Evolutionary conservation across 2,888 invertebrate species (phyloP), one percentile per base, ranked within the genome.

Genomic region (Hemistola chrysoprasaria): DNA sequence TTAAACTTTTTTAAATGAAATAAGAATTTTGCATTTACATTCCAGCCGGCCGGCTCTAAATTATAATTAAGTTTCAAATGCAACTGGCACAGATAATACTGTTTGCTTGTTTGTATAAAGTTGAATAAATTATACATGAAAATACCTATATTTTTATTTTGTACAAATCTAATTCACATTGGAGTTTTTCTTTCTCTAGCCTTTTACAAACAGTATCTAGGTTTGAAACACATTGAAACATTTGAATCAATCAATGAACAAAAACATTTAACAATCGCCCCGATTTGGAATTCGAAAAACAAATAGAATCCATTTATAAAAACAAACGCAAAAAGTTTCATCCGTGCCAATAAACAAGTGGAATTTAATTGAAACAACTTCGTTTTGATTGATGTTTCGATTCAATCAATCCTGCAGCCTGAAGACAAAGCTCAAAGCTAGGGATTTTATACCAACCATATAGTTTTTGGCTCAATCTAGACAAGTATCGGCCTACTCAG

Each of bases 1-100:
- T 85, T 84, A 83, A 85, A 87, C 66, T 80, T 81, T 79, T 76
- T 66, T 58, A 65, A 71, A 67, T 64, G 62, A 76, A 80, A 78
- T 76, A 78, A 74, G 71, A 70, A 73, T 73, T 71, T 73, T 54
- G 56, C 62, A 67, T 71, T 74, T 61, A 46, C 56, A 61, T 63
- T 55, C 47, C 43, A 46, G 59, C 60, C 59, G 26, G 45, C 37
- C 43, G 50, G 22, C 4, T 8, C 8, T 24, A 59, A 47, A 53
- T 62, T 50, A 69, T 70, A 71, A 71, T 73, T 72, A 71, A 66
- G 59, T 69, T 65, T 65, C 47, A 58, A 53, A 61, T 63, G 55
- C 54, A 65, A n/a, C n/a, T n/a, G n/a, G n/a, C n/a, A n/a, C n/a
- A n/a, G n/a, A n/a, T n/a, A n/a, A n/a, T n/a, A n/a, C n/a, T n/a